A percentile compares a stretch with the other conserved stretches of the same genome.
Conservation (phyloP, 2,888 invertebrate genomes). For the Galerucella pusilla region DNA sequence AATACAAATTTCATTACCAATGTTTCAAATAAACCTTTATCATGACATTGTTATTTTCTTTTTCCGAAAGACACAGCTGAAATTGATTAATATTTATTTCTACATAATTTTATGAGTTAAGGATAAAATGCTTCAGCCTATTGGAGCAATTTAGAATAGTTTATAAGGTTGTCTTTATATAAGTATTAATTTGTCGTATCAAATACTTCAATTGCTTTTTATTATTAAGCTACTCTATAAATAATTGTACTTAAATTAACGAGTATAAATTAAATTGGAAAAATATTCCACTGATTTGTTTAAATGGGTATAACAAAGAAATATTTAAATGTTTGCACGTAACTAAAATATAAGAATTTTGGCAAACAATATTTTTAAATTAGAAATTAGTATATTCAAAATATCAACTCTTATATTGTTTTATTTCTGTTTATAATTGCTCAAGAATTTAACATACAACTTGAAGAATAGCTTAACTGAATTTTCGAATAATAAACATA, state of each 20-base stretch:
- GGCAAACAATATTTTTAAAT: too few relatives aligned
- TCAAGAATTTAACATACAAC: background rate
- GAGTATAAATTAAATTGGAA: too few relatives aligned
- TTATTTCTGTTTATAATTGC: slow-evolving; percentile 2
- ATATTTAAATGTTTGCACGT: too few relatives aligned
- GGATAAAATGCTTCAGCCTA: slow-evolving; percentile 25
- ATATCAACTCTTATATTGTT: background rate
- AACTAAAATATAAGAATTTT: too few relatives aligned
- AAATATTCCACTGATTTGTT: too few relatives aligned
- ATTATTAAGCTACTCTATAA: background rate
- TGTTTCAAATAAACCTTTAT: too few relatives aligned
- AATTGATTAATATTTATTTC: slow-evolving; percentile 28
- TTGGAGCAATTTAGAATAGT: slow-evolving; percentile 32
- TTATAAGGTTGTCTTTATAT: slow-evolving; percentile 13
- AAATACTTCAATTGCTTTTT: slow-evolving; percentile 17
- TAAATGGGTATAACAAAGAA: too few relatives aligned
- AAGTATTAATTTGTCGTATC: slow-evolving; percentile 13
- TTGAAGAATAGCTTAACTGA: slow-evolving; percentile 4
- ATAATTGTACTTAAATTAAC: background rate
- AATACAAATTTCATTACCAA: too few relatives aligned
- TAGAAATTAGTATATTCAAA: too few relatives aligned
- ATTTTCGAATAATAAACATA: slow-evolving; percentile 42
- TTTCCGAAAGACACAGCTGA: background rate
- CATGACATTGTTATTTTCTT: too few relatives aligned
- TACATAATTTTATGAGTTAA: slow-evolving; percentile 28